Evolutionary conservation across 1,140 invertebrate genomes (phyloP), one percentile per base, ranked within the genome.

Genomic region (Ceratosolen solmsi): DNA sequence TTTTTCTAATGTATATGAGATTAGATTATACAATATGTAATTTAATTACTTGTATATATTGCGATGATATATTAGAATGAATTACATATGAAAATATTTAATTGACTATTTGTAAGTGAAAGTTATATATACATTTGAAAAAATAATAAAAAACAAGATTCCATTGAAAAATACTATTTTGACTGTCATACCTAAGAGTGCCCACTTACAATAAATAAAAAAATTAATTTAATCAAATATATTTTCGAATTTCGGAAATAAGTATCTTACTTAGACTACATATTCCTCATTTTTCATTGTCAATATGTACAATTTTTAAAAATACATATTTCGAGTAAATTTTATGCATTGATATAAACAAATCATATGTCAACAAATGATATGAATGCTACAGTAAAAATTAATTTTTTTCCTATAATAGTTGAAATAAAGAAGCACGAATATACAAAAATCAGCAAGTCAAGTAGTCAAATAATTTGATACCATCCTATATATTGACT

Each of bases 401-500:
- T 56, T 46, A 5, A 79, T 17, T 11, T 71, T 56, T 15, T 20
- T 36, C 54, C 0, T 38, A 65, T 65, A 51, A 33, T n/a, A 49
- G 68, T 51, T 0, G 36, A 41, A 49, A 46, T 9, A 51, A 38
- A 51, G 58, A 38, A 51, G 20, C 27, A 22, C n/a, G 38, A 49
- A 54, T 17, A 41, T 7, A 54, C 38, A 68, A 65, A 33, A n/a
- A 74, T 49, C 41, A 30, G 41, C 33, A n/a, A 71, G 2, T 60
- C 38, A 15, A 58, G n/a, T 78, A 72, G 79, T 80, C 60, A 56
- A 54, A 75, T 73, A 58, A 51, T 63, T 86, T 86, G 84, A 89
- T 65, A 85, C 86, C 83, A 87, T 86, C 84, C 84, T 84, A 85
- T 80, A 74, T 30, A 76, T 65, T 73, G 80, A 81, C 36, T 85